These are phyloP conservation scores for Uropsilus gracilis DNA, from an alignment of 2,113 vertebrate species.

Conservation along the genomic window DNA sequence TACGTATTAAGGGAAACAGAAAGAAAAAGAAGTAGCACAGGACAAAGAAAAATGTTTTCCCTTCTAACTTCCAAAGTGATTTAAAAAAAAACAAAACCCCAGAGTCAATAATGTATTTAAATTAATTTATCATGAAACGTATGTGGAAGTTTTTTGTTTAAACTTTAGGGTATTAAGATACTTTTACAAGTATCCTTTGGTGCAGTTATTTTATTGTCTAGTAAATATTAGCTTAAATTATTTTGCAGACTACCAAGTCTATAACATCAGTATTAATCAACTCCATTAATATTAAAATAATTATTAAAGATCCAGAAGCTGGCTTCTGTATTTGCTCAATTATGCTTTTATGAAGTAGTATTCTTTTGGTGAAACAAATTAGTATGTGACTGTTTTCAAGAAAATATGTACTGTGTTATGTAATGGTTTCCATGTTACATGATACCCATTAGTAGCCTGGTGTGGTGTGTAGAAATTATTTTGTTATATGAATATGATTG, in stretches of 20 bases:
- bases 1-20: background rate
- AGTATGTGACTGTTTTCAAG: constrained; percentile 43
- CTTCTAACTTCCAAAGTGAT: constrained; percentile 18
- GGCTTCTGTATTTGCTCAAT: constrained; percentile 56
- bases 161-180: constrained; percentile 44
- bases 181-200: constrained; percentile 37
- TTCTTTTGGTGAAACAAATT: constrained; percentile 45
- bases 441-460: background rate
- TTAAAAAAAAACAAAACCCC: constrained; percentile 14
- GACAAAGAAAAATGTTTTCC: constrained; percentile 25
- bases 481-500: background rate
- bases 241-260: constrained; percentile 60
- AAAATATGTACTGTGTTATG: constrained; percentile 16
- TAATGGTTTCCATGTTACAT: background rate
- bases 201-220: constrained; percentile 55
- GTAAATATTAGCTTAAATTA: constrained; percentile 51
- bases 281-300: constrained; percentile 46
- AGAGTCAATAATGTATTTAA: background rate
- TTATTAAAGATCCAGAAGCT: constrained; percentile 67
- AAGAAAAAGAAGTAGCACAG: background rate
- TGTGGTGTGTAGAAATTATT: background rate
- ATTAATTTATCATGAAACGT: constrained; percentile 40
- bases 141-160: background rate
- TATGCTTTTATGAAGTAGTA: constrained; percentile 18
- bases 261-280: constrained; percentile 46